A percentile compares a stretch with the other conserved stretches of the same genome.
These are phyloP conservation scores for Zaprionus capensis DNA, from an alignment of 1,140 invertebrate species.

Conservation along the genomic window DNA sequence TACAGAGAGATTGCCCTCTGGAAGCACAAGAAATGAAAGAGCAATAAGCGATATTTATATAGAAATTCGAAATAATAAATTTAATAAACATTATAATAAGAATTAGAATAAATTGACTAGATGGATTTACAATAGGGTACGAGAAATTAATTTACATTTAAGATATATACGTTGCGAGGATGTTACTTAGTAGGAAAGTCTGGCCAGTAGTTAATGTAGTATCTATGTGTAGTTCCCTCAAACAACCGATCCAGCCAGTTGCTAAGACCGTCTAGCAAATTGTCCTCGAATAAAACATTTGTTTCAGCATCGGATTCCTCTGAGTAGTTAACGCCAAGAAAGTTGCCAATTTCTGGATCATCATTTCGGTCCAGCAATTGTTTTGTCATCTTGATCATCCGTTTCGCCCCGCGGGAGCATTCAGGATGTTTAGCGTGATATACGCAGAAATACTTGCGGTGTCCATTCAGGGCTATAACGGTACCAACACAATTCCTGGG, in stretches of 20 bases:
- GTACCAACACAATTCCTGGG: constrained; percentile 98
- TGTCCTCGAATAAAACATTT: constrained; percentile 86
- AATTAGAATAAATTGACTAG: constrained; percentile 44
- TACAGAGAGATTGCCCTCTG: constrained; percentile 17
- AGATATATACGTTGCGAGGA: constrained; percentile 3
- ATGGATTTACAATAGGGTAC: constrained; percentile 36
- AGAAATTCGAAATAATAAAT: constrained; percentile 2
- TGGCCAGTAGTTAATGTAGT: constrained; percentile 99
- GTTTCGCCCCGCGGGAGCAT: constrained; percentile 86
- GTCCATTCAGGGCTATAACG: constrained; percentile 97
- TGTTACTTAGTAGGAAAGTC: constrained; percentile 88
- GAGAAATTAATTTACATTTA: constrained; percentile 43
- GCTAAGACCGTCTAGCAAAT: constrained; percentile 95
- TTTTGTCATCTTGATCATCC: constrained; percentile 88
- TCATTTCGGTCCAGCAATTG: constrained; percentile 85
- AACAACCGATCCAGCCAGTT: constrained; percentile 98
- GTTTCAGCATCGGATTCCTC: constrained; percentile 87
- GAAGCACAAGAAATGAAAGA: constrained; percentile 29
- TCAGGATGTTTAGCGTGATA: constrained; percentile 96
- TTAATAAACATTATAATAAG: constrained; percentile 2
- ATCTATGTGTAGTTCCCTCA: constrained; percentile 96
- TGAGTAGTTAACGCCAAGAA: constrained; percentile 90
- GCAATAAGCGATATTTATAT: background rate
- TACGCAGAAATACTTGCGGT: constrained; percentile 98
- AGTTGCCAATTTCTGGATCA: constrained; percentile 91